Conservation (phyloP, 2,113 vertebrate species). For the Eptesicus fuscus region DNA sequence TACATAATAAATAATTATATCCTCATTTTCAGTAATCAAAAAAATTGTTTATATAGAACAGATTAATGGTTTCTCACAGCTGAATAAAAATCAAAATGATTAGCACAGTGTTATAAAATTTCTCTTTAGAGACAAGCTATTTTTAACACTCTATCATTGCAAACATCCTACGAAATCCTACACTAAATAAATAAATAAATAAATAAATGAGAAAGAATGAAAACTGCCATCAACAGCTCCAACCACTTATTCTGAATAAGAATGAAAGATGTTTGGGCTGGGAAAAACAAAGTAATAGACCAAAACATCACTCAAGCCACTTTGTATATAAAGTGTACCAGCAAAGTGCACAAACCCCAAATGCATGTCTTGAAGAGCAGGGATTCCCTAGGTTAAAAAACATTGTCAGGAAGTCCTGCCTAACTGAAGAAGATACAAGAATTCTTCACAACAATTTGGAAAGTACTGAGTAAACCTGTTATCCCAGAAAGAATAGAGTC, state of each 20-base stretch:
- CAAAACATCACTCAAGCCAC: constrained; percentile 9
- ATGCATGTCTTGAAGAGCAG: not conserved
- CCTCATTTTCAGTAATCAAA: constrained; percentile 60
- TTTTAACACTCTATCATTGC: constrained; percentile 45
- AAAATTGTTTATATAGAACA: constrained; percentile 64
- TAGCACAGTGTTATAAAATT: constrained; percentile 47
- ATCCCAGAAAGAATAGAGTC: constrained; percentile 50
- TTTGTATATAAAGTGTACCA: not conserved
- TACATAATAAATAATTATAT: constrained; percentile 69
- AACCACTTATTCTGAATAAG: constrained; percentile 32
- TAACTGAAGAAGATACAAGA: constrained; percentile 24
- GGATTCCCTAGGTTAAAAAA: not conserved
- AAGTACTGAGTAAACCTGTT: constrained; percentile 48
- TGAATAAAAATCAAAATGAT: constrained; percentile 69
- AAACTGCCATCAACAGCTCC: not conserved
- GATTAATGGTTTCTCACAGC: constrained; percentile 52
- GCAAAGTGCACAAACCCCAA: not conserved
- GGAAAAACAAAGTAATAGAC: constrained; percentile 31
- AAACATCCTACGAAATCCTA: constrained; percentile 45
- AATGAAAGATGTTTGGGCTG: constrained; percentile 4
- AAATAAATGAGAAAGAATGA: not conserved
- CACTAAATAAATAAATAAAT: not conserved
- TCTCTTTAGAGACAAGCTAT: constrained; percentile 51
- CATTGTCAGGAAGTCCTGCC: not conserved
- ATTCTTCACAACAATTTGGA: constrained; percentile 34